Conservation (phyloP, 1,140 invertebrate genomes). For the Saxidomus purpurata region DNA sequence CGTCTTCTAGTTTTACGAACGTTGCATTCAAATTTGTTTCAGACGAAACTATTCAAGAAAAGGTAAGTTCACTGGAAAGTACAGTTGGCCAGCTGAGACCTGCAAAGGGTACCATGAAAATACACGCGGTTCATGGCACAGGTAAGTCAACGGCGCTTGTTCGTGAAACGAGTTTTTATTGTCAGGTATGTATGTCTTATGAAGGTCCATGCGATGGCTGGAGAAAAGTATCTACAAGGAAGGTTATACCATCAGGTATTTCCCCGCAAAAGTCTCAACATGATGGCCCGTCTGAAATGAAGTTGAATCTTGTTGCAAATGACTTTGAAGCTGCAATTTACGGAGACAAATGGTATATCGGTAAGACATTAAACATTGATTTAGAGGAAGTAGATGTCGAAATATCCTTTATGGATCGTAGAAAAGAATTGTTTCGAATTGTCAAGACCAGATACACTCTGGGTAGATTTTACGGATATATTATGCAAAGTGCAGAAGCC, state of each 20-base stretch:
- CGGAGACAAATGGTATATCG: conserved; percentile 50
- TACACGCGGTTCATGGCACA: conserved; percentile 52
- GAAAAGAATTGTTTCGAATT: conserved; percentile 7
- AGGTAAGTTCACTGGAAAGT: background rate
- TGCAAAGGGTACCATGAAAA: conserved; percentile 63
- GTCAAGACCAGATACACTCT: background rate
- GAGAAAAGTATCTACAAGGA: background rate
- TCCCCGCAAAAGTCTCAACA: too few relatives aligned
- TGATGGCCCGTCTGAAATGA: background rate
- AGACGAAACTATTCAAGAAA: background rate
- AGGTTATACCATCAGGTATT: too few relatives aligned
- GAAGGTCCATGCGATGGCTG: background rate
- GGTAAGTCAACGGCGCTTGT: background rate
- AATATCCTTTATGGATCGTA: conserved; percentile 44
- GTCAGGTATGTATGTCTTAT: background rate
- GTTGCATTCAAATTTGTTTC: conserved; percentile 56
- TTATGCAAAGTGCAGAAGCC: background rate
- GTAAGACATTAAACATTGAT: conserved; percentile 47
- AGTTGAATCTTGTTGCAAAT: background rate
- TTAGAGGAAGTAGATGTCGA: conserved; percentile 44
- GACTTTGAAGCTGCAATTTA: conserved; percentile 57
- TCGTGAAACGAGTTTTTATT: background rate
- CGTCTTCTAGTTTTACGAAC: background rate
- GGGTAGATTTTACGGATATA: background rate
- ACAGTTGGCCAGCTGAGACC: background rate